Conservation (phyloP, 2,113 vertebrate genomes). For the Corythornis vintsioides region DNA sequence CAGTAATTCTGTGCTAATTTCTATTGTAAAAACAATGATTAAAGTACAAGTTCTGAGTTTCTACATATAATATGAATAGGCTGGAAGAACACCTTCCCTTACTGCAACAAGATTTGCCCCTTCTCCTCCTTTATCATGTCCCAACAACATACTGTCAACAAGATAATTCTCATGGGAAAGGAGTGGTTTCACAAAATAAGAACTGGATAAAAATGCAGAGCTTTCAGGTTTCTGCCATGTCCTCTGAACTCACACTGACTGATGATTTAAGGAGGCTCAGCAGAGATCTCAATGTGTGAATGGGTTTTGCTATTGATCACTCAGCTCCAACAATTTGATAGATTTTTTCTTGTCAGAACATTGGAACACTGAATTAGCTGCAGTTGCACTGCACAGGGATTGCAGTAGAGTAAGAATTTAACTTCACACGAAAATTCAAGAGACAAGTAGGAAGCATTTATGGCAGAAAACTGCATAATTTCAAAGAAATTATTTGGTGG, state of each 20-base stretch:
- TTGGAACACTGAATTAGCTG: background rate
- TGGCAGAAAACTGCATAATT: background rate
- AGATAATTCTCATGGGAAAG: background rate
- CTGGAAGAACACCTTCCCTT: background rate
- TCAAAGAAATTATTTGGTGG: conserved; percentile 48
- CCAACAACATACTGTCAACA: background rate
- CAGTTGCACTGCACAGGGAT: background rate
- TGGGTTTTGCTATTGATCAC: background rate
- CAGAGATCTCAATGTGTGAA: background rate
- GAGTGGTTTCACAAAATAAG: background rate
- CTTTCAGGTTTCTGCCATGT: background rate
- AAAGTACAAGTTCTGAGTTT: background rate
- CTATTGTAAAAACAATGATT: background rate
- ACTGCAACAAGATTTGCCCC: background rate
- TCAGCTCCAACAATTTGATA: background rate
- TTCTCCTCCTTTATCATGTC: background rate
- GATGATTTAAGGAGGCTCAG: background rate
- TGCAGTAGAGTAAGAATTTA: background rate
- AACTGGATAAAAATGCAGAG: background rate
- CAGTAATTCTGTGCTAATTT: background rate
- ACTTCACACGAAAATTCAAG: background rate
- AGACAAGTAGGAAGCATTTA: background rate
- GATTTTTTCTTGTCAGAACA: background rate
- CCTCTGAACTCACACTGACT: background rate
- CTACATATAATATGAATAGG: background rate